A percentile compares a stretch with the other conserved stretches of the same genome.
phyloP scores from a whole-genome alignment of 2,888 invertebrate species.

The Pomacea canaliculata region DNA sequence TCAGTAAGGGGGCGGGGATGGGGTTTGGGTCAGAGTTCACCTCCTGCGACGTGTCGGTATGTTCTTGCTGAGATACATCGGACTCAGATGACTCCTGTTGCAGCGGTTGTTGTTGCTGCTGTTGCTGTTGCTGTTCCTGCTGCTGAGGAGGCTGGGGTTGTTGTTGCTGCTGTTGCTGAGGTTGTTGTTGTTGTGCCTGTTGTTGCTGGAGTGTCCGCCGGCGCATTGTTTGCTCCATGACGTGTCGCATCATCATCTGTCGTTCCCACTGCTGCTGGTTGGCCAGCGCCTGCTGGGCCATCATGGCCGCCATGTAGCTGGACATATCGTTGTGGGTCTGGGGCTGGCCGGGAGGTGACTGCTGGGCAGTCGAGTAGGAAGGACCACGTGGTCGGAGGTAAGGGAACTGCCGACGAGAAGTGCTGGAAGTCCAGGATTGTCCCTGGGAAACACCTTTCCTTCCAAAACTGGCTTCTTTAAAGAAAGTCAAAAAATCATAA shows the following conservation, averaged over 20 bases:
- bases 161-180: not conserved
- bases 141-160: not conserved
- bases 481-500: too few relatives aligned
- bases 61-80: not conserved
- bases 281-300: not conserved
- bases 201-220: not conserved
- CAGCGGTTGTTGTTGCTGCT: not conserved
- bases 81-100: not conserved
- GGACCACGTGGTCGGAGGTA: not conserved
- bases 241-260: slow-evolving; percentile 2
- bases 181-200: slow-evolving; percentile 1
- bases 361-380: not conserved
- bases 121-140: not conserved
- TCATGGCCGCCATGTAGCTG: slow-evolving; percentile 13
- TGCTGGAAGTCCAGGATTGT: too few relatives aligned
- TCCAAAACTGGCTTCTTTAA: too few relatives aligned
- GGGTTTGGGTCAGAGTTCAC: not conserved
- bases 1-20: not conserved
- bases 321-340: slow-evolving; percentile 7
- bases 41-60: not conserved
- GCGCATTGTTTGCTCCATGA: slow-evolving; percentile 10
- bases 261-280: slow-evolving; percentile 1
- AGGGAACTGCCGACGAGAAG: too few relatives aligned
- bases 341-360: not conserved
- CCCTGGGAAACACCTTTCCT: too few relatives aligned